phyloP scores from a whole-genome alignment of 2,797 vertebrate genomes.

The Gymnodraco acuticeps region DNA sequence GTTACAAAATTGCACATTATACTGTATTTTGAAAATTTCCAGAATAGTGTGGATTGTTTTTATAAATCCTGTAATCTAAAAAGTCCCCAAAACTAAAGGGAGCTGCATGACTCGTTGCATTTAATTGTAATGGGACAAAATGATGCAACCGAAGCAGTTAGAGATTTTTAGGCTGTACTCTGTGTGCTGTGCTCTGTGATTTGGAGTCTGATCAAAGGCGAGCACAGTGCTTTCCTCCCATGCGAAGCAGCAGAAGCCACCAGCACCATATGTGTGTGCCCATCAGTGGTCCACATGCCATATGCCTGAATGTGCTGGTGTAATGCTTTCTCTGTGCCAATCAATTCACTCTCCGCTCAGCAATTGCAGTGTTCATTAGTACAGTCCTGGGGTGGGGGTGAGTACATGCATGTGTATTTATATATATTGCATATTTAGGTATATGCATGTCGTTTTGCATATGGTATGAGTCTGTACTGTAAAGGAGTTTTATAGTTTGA shows the following conservation, averaged over 20 bases:
- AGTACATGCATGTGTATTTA: not conserved
- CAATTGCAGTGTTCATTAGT: slow-evolving; percentile 60
- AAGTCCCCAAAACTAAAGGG: not conserved
- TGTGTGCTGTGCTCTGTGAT: slow-evolving; percentile 69
- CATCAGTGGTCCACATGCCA: slow-evolving; percentile 85
- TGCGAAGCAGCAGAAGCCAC: slow-evolving; percentile 77
- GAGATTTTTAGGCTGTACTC: slow-evolving; percentile 61
- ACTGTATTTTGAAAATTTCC: not conserved
- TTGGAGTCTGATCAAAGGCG: slow-evolving; percentile 81
- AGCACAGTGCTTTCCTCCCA: slow-evolving; percentile 69
- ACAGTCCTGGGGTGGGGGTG: slow-evolving; percentile 15
- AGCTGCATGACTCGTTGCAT: not conserved
- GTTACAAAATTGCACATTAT: not conserved
- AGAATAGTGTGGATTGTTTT: not conserved
- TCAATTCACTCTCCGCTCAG: slow-evolving; percentile 65
- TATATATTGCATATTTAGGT: not conserved
- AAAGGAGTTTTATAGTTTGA: slow-evolving; percentile 1
- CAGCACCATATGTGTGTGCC: slow-evolving; percentile 83
- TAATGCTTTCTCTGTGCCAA: slow-evolving; percentile 80
- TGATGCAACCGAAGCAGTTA: slow-evolving; percentile 59
- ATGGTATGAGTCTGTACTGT: not conserved
- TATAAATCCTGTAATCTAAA: not conserved
- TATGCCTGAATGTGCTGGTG: slow-evolving; percentile 84
- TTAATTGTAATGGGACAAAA: slow-evolving; percentile 34
- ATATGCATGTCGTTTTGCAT: not conserved